phyloP scores from a whole-genome alignment of 2,113 vertebrate genomes.

The Ailurus styani region DNA sequence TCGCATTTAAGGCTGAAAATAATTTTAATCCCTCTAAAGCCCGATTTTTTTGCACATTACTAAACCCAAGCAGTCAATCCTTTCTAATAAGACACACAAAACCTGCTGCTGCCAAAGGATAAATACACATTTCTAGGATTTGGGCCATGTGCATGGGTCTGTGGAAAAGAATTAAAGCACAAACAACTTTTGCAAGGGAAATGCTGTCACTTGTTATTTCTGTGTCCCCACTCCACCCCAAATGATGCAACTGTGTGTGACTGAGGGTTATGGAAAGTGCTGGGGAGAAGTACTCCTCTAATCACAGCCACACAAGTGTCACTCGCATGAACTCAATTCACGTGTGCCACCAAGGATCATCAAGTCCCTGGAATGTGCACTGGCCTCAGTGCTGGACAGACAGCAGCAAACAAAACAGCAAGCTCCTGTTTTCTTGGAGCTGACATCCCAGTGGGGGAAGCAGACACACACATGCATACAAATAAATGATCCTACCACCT shows the following conservation, averaged over 20 bases:
- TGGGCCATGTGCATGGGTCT: conserved; percentile 15
- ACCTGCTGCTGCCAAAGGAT: conserved; percentile 64
- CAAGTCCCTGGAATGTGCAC: not conserved
- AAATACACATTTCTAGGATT: conserved; percentile 69
- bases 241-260: not conserved
- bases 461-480: not conserved
- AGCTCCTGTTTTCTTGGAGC: not conserved
- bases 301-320: not conserved
- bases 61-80: conserved; percentile 75
- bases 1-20: conserved; percentile 79
- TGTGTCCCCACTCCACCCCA: accelerated
- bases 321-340: not conserved
- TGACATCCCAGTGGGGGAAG: not conserved
- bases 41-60: conserved; percentile 76
- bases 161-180: conserved; percentile 22
- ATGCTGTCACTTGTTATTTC: not conserved
- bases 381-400: not conserved
- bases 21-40: conserved; percentile 81
- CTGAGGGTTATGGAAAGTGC: not conserved
- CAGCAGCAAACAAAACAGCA: not conserved
- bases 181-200: not conserved
- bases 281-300: not conserved
- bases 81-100: conserved; percentile 73
- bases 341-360: no score
- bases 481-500: not conserved